These are phyloP conservation scores for Heptranchias perlo DNA, from an alignment of 2,113 vertebrate genomes.

Conservation along the genomic window DNA sequence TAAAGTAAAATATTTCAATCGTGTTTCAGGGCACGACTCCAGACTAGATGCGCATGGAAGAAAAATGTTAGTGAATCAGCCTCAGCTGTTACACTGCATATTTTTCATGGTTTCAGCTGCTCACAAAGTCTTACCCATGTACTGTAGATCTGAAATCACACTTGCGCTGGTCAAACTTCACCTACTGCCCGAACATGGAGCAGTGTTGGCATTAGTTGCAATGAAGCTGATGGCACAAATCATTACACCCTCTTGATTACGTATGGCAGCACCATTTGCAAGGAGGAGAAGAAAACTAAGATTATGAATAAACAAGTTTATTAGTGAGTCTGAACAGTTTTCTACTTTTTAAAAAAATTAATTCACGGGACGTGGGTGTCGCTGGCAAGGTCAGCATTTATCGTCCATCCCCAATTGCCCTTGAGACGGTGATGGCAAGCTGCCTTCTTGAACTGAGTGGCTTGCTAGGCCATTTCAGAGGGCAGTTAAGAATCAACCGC, in stretches of 20 bases:
- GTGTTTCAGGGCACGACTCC: neutral
- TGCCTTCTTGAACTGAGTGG: no score
- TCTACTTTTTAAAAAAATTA: no score
- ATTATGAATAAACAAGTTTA: no score
- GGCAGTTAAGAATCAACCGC: no score
- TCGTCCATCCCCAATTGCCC: no score
- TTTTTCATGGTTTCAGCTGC: neutral
- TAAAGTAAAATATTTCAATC: neutral
- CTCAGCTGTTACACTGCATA: neutral
- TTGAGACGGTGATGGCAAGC: no score
- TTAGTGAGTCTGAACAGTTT: no score
- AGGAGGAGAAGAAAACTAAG: neutral
- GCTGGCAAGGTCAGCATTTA: no score
- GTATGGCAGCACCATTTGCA: neutral
- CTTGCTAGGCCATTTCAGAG: no score
- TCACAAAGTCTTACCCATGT: neutral
- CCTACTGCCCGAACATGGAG: no score
- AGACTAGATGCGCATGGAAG: neutral
- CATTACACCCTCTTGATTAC: neutral
- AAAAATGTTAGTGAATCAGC: neutral
- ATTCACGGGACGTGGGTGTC: no score
- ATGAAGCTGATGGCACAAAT: neutral
- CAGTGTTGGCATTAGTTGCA: neutral
- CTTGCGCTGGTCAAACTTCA: neutral
- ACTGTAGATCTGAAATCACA: constrained; percentile 4